Evolutionary conservation across 2,888 invertebrate genomes (phyloP).

Genomic region (Ceramica pisi): DNA sequence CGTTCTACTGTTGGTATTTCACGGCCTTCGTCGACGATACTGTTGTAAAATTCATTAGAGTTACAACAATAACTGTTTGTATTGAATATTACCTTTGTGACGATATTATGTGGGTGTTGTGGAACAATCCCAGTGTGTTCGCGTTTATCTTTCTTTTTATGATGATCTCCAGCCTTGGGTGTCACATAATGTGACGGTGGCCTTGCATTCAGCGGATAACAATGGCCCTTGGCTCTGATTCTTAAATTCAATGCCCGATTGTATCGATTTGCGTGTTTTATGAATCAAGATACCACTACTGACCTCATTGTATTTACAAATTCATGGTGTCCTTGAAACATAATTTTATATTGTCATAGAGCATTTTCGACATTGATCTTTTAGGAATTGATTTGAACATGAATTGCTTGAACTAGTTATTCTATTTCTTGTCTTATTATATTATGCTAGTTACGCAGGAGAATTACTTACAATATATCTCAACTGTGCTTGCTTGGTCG

Average conservation of each 20-base stretch:
- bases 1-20: conserved; percentile 18
- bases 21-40: conserved; percentile 19
- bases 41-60: conserved; percentile 58
- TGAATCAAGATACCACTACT: neutral
- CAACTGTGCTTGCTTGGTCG: neutral
- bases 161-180: conserved; percentile 6
- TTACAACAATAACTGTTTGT: conserved; percentile 26
- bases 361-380: neutral
- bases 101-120: conserved; percentile 4
- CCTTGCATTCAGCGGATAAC: conserved; percentile 11
- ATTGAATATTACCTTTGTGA: conserved; percentile 28
- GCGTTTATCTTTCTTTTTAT: conserved; percentile 15
- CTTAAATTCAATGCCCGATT: conserved; percentile 13
- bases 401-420: neutral
- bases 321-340: neutral
- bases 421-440: neutral
- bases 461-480: no score
- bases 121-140: conserved; percentile 1
- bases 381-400: neutral
- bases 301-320: no score
- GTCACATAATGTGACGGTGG: neutral
- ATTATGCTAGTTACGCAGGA: no score
- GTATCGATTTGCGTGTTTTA: neutral
- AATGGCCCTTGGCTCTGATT: conserved; percentile 21
- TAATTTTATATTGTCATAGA: neutral